phyloP scores from a whole-genome alignment of 2,113 vertebrate species.

The Brachionichthys hirsutus region DNA sequence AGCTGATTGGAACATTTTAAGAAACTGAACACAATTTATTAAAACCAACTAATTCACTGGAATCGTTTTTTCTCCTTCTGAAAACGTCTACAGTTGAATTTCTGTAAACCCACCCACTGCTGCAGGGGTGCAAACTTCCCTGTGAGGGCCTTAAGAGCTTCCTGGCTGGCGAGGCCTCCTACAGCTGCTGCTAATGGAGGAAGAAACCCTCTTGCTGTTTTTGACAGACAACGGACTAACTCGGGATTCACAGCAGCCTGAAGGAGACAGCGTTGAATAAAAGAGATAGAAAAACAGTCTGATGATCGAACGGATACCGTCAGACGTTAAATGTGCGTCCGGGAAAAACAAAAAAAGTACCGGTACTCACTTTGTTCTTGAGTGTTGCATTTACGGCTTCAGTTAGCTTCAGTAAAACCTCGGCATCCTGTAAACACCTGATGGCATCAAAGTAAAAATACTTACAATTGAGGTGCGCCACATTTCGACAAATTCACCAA shows the following conservation, averaged over 20 bases:
- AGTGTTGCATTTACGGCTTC: slow-evolving; percentile 82
- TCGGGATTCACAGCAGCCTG: slow-evolving; percentile 80
- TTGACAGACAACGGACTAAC: slow-evolving; percentile 85
- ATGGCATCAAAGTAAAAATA: slow-evolving; percentile 30
- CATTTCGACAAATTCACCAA: slow-evolving; percentile 8
- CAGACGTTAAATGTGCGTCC: not conserved
- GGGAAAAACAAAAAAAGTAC: not conserved
- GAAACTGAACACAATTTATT: not conserved
- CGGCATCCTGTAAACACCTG: slow-evolving; percentile 90
- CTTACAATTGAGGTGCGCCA: not conserved
- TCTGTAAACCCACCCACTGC: slow-evolving; percentile 88
- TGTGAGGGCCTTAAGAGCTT: slow-evolving; percentile 94
- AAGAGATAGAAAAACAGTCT: not conserved
- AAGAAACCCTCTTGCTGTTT: slow-evolving; percentile 86
- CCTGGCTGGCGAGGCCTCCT: slow-evolving; percentile 93
- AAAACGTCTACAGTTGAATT: not conserved
- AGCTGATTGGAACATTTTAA: not conserved
- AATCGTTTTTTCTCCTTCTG: not conserved
- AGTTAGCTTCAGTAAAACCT: slow-evolving; percentile 86
- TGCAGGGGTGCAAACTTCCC: slow-evolving; percentile 97
- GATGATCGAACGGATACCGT: too few relatives aligned
- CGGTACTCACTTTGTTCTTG: slow-evolving; percentile 83
- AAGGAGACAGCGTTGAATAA: not conserved
- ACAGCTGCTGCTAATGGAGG: slow-evolving; percentile 89
- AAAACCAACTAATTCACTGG: not conserved